Base-by-base conservation (phyloP, 2,888 invertebrate genomes). In the Catocala sponsa region DNA sequence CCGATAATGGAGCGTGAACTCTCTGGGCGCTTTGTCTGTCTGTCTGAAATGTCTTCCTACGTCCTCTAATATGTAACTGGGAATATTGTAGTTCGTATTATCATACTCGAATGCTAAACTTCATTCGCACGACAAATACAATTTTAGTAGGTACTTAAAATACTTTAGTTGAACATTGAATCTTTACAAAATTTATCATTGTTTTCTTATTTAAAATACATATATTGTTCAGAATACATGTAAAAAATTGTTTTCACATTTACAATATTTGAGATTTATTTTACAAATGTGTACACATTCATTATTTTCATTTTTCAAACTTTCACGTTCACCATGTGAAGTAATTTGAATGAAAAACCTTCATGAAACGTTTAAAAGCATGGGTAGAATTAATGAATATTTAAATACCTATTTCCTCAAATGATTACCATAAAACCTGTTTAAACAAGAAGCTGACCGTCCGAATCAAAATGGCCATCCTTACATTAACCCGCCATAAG, bases 1-100 rank as follows among this genome's bases (percentile, higher is more conserved):
- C 87, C 87, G 91, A 92, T 92, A 92, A 92, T 91, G 89, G 88
- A 86, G 80, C 87, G 88, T 85, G 90, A 90, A 91, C 81, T 91
- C 91, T 91, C 91, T 65, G 79, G 90, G 81, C 87, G 79, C 84
- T 75, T 55, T 72, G 80, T 81, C 85, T 82, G 87, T 84, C 85
- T 86, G 86, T 84, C 82, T 81, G 59, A 65, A 78, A 72, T 76
- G 77, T 76, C 77, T 78, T 74, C 61, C 69, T 64, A 62, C 66
- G 50, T 65, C 67, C 65, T 65, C 64, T 69, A 75, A 68, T 72
- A 60, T 65, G 63, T 67, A 55, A 54, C 59, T 63, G 50, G 51
- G 59, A 57, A 54, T 59, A 58, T 57, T 61, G 63, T 46, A n/a
- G 35, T 12, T 13, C 4, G 41, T 58, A 64, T 54, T 74, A 59